Conservation (phyloP, 2,797 vertebrate genomes). For the Sciurus carolinensis region DNA sequence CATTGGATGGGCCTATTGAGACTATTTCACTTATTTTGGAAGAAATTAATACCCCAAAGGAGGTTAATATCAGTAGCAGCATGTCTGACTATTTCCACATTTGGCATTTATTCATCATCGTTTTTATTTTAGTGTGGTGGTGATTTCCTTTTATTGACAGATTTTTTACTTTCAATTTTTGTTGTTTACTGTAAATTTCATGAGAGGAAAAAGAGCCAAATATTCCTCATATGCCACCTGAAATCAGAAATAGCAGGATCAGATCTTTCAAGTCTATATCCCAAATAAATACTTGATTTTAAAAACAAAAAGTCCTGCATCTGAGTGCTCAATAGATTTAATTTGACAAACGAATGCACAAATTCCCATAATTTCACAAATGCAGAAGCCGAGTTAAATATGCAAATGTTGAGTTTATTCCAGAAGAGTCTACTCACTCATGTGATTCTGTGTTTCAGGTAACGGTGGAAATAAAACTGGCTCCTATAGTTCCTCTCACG, state of each 20-base stretch:
- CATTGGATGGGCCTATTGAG: background rate
- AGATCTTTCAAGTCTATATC: background rate
- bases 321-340: background rate
- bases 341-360: background rate
- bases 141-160: conserved; percentile 9
- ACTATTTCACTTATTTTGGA: background rate
- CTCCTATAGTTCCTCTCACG: accelerated
- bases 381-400: background rate
- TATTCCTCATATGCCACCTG: background rate
- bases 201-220: background rate
- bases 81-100: background rate
- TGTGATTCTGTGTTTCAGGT: background rate
- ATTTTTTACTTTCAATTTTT: background rate
- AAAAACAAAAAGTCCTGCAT: background rate
- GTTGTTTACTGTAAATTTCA: background rate
- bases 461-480: background rate
- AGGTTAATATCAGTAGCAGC: background rate
- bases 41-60: background rate
- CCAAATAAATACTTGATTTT: background rate
- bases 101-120: background rate
- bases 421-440: background rate
- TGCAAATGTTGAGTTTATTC: background rate
- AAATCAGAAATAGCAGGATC: background rate
- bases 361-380: background rate
- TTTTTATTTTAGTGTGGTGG: background rate